A percentile compares a stretch with the other conserved stretches of the same genome.
These are phyloP conservation scores for Ondatra zibethicus DNA, from an alignment of 2,113 vertebrate species.

Conservation along the genomic window DNA sequence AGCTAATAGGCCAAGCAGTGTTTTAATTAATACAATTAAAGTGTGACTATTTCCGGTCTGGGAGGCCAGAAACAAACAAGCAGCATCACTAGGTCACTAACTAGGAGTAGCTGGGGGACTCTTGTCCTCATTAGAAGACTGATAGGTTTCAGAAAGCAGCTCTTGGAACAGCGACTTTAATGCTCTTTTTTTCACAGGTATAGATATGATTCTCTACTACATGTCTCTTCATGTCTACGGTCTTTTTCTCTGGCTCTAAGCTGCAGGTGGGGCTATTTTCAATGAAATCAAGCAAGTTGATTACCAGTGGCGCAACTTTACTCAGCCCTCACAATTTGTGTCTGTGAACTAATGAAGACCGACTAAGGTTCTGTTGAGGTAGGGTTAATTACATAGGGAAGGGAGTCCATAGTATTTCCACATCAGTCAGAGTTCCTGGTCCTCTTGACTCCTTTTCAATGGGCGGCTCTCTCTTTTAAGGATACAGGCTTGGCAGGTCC, in stretches of 20 bases:
- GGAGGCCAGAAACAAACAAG: too few species aligned
- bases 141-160: background rate
- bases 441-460: background rate
- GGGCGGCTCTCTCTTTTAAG: background rate
- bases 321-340: background rate
- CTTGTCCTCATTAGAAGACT: rapidly evolving
- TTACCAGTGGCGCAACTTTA: background rate
- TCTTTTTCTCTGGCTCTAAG: background rate
- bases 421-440: background rate
- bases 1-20: too few species aligned
- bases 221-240: background rate
- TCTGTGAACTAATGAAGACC: background rate
- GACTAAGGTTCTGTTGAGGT: background rate
- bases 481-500: background rate
- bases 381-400: background rate
- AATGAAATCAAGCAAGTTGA: background rate
- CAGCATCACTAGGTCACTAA: background rate
- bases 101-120: background rate
- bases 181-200: background rate
- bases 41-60: too few species aligned
- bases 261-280: background rate
- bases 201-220: too few species aligned
- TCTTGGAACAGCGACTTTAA: background rate
- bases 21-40: too few species aligned
- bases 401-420: background rate